phyloP scores from a whole-genome alignment of 2,888 invertebrate species.

The Mesoligia furuncula region DNA sequence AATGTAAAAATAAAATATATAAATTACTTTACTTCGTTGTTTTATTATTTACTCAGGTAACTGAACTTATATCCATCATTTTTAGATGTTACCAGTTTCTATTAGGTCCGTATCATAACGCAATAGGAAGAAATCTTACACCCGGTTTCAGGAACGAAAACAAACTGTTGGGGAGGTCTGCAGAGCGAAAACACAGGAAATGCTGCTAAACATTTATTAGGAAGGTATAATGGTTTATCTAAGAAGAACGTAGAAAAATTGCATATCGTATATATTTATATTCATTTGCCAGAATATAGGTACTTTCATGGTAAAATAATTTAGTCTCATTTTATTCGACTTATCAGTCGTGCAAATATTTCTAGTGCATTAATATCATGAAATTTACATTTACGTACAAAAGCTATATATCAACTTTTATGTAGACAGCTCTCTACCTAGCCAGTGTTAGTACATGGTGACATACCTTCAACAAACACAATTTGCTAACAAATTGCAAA shows the following conservation, averaged over 20 bases:
- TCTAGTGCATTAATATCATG: too few relatives aligned
- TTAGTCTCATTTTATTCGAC: too few relatives aligned
- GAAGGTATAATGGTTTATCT: background rate
- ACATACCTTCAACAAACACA: background rate
- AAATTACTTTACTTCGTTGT: constrained; percentile 1
- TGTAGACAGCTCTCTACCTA: background rate
- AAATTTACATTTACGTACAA: too few relatives aligned
- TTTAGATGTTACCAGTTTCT: background rate
- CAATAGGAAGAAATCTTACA: background rate
- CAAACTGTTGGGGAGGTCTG: background rate
- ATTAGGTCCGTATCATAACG: background rate
- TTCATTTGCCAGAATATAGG: too few relatives aligned
- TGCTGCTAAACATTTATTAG: background rate
- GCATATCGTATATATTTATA: too few relatives aligned
- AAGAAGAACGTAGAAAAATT: background rate
- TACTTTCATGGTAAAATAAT: too few relatives aligned
- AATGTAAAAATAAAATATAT: constrained; percentile 29
- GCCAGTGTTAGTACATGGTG: background rate
- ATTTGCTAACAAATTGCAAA: background rate
- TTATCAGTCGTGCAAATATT: too few relatives aligned
- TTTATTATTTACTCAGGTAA: constrained; percentile 11
- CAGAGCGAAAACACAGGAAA: background rate
- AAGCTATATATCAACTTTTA: background rate
- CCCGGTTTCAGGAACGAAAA: background rate
- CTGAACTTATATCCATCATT: too few relatives aligned